Percentiles rank a stretch among this genome's conserved stretches.
Conservation (phyloP, 1,140 invertebrate species). For the Tenebrio molitor region DNA sequence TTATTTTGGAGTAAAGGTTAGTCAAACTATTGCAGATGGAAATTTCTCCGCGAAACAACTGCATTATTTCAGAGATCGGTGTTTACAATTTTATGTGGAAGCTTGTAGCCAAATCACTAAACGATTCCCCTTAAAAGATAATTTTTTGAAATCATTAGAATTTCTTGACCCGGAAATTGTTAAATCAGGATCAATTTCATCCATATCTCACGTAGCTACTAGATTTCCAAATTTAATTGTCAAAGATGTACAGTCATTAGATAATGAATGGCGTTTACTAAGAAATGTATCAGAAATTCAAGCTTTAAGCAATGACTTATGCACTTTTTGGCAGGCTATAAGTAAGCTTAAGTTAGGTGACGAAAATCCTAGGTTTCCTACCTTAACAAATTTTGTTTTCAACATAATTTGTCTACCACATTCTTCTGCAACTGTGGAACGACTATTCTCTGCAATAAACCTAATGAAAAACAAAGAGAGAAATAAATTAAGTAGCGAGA, state of each 20-base stretch:
- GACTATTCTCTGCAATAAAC: too few relatives aligned
- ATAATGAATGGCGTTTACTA: constrained; percentile 33
- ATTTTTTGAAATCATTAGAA: constrained; percentile 8
- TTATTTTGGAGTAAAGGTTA: constrained; percentile 19
- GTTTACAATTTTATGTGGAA: constrained; percentile 41
- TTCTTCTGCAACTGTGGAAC: too few relatives aligned
- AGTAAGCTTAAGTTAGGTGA: neutral
- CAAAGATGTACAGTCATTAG: neutral
- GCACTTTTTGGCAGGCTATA: neutral
- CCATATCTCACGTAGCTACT: neutral
- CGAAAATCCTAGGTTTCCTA: neutral
- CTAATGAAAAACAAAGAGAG: too few relatives aligned
- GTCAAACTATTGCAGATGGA: neutral
- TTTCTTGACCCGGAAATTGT: constrained; percentile 13
- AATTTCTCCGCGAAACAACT: neutral
- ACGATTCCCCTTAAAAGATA: constrained; percentile 31
- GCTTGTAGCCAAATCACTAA: neutral
- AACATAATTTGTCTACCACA: too few relatives aligned
- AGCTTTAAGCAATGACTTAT: neutral
- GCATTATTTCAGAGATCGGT: neutral
- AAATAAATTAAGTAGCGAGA: too few relatives aligned
- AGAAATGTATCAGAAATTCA: neutral
- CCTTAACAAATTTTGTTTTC: too few relatives aligned
- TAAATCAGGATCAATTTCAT: neutral
- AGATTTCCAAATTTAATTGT: neutral